Conservation (phyloP, 2,113 vertebrate species). For the Leptocoma aspasia region DNA sequence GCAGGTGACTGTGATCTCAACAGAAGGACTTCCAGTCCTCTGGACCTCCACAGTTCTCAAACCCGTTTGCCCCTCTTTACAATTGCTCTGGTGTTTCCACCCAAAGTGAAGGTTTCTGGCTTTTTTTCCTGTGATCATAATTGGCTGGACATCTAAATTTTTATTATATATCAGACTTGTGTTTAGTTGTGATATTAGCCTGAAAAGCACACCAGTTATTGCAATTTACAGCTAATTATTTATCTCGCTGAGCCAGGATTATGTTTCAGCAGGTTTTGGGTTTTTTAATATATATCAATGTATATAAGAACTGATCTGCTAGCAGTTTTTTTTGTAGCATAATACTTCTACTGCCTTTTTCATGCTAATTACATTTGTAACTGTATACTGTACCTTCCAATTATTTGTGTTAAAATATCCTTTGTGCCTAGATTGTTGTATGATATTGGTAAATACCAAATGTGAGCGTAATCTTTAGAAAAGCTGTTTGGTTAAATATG, state of each 20-base stretch:
- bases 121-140: background rate
- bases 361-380: background rate
- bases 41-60: background rate
- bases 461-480: background rate
- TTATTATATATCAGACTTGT: background rate
- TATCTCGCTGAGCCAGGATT: background rate
- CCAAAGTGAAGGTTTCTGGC: background rate
- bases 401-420: background rate
- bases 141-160: background rate
- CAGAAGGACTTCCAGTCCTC: background rate
- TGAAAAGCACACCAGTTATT: background rate
- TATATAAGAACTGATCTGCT: background rate
- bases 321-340: background rate
- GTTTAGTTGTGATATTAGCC: background rate
- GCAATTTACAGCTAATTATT: background rate
- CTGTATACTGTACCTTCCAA: background rate
- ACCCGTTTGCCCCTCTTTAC: background rate
- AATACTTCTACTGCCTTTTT: background rate
- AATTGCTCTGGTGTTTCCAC: background rate
- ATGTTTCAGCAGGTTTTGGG: background rate
- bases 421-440: background rate
- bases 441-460: background rate
- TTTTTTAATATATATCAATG: background rate
- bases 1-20: background rate
- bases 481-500: background rate